A percentile compares a stretch with the other conserved stretches of the same genome.
Evolutionary conservation across 2,113 vertebrate genomes (phyloP).

Genomic region (Pedetes capensis): DNA sequence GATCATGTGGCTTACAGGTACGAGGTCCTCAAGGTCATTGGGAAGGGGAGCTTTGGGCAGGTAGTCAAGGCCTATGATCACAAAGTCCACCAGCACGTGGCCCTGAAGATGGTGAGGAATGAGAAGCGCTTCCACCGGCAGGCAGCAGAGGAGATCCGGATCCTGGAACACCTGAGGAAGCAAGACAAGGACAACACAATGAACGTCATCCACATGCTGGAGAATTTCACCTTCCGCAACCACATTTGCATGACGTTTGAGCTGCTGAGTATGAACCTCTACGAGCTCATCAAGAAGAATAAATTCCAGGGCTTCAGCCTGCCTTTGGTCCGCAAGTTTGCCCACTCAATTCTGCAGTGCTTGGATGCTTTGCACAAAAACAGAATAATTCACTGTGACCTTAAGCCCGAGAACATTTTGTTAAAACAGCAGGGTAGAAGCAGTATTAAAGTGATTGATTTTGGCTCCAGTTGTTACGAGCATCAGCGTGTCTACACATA

Average conservation of each 20-base stretch:
- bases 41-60: conserved; percentile 98
- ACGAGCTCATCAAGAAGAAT: conserved; percentile 99
- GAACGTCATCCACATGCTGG: conserved; percentile 99
- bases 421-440: conserved; percentile 98
- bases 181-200: conserved; percentile 98
- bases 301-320: conserved; percentile 99
- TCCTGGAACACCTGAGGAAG: conserved; percentile 96
- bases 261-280: conserved; percentile 99
- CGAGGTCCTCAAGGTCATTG: conserved; percentile 98
- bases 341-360: conserved; percentile 98
- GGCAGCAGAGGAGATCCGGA: conserved; percentile 97
- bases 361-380: conserved; percentile 97
- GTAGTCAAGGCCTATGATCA: conserved; percentile 99
- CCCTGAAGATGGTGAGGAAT: conserved; percentile 99
- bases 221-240: conserved; percentile 98
- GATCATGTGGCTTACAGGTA: conserved; percentile 97
- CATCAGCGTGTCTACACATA: conserved; percentile 99
- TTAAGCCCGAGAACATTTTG: conserved; percentile 99
- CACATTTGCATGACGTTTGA: conserved; percentile 99
- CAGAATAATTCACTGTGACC: conserved; percentile 99
- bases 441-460: conserved; percentile 99
- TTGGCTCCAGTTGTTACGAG: conserved; percentile 98
- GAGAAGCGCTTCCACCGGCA: conserved; percentile 99
- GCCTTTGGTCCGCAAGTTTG: conserved; percentile 97
- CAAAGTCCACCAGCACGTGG: conserved; percentile 94